Base-by-base conservation (phyloP, 2,797 vertebrate genomes). In the Anabas testudineus region DNA sequence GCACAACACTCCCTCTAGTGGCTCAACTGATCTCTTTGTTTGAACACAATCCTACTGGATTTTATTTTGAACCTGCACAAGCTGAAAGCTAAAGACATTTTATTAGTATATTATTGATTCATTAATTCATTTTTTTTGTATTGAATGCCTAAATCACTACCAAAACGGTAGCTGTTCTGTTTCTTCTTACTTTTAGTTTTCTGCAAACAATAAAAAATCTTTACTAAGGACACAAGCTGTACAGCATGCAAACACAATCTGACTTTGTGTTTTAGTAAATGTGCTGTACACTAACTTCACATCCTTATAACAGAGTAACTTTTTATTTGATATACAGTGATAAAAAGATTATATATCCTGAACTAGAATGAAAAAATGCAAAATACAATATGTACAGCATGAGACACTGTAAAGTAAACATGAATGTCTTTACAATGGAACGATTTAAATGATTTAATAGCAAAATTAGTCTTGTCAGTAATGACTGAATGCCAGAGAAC, bases 1-100 rank as follows among this genome's bases (percentile, higher is more conserved):
- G 78, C 7, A 0, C 42, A 52, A 22, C 0, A 13, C 84, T 66
- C 87, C 87, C 83, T 81, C 87, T 89, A 82, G 82, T 89, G 89
- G 86, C 49, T 60, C n/a, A 46, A 57, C 14, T 36, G 55, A 34
- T n/a, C 28, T n/a, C 10, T 4, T 36, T 66, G 68, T 54, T 58
- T 32, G 7, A 60, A 43, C 16, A 67, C 18, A 41, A 26, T 39
- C 28, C 18, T 39, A 15, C 14, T 39, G 2, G 15, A 39, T 14
- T 39, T 5, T 0, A 16, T 39, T 39, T 39, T 15, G 2, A 15
- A 7, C 34, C 3, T 30, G 7, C 3, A 30, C 10, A 34, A 34
- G 28, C 28, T 30, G 28, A 30, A 30, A 30, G 28, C 28, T 3
- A 30, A 30, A 30, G 28, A 30, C 28, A n/a, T n/a, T n/a, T n/a